Evolutionary conservation across 2,888 invertebrate genomes (phyloP).

Genomic region (Diogma glabrata): DNA sequence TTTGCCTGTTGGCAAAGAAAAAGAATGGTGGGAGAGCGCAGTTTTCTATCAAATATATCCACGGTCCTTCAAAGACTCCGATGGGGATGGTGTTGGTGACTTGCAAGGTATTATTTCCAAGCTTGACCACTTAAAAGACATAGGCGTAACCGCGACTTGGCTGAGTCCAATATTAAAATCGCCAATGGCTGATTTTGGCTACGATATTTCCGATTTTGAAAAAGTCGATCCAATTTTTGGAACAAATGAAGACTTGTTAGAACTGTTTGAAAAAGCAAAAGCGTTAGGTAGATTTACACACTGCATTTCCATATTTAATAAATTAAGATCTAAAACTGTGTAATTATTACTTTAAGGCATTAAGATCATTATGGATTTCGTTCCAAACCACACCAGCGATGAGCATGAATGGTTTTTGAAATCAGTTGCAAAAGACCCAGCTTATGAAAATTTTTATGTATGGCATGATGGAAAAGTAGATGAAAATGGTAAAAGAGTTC

Average conservation of each 20-base stretch:
- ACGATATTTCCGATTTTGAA: constrained; percentile 45
- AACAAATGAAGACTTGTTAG: constrained; percentile 40
- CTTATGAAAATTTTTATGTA: constrained; percentile 61
- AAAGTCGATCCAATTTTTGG: constrained; percentile 44
- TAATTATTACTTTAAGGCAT: too few species aligned
- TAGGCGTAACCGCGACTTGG: constrained; percentile 43
- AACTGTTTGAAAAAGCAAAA: constrained; percentile 29
- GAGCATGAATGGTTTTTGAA: constrained; percentile 75
- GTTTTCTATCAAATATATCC: constrained; percentile 65
- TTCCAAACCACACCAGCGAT: constrained; percentile 68
- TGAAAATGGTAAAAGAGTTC: constrained; percentile 30
- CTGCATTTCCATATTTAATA: too few species aligned
- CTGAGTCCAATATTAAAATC: constrained; percentile 47
- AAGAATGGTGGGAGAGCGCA: constrained; percentile 62
- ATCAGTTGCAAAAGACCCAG: constrained; percentile 48
- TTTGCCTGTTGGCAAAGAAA: constrained; percentile 20
- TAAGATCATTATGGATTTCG: constrained; percentile 53
- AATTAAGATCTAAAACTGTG: too few species aligned
- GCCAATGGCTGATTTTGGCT: constrained; percentile 49
- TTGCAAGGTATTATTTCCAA: constrained; percentile 41
- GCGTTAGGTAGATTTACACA: too few species aligned
- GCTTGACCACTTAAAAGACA: constrained; percentile 38
- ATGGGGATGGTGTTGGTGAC: constrained; percentile 33
- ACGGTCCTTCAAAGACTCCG: constrained; percentile 57
- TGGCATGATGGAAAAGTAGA: constrained; percentile 41